A percentile compares a stretch with the other conserved stretches of the same genome.
Evolutionary conservation across 2,888 invertebrate genomes (phyloP).

Genomic region (Volucella inanis): DNA sequence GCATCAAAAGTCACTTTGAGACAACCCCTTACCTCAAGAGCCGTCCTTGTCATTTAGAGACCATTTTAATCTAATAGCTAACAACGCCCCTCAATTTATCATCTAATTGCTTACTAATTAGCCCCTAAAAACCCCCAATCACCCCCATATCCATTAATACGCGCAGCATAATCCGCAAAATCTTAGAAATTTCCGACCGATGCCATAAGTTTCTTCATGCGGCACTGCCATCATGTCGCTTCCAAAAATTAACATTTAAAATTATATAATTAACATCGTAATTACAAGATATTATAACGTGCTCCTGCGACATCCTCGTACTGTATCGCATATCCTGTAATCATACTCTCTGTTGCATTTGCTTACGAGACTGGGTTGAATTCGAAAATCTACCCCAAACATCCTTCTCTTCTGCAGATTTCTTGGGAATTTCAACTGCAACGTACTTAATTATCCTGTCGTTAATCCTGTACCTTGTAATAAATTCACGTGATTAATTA

Average conservation of each 20-base stretch:
- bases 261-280: slow-evolving; percentile 60
- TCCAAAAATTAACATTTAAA: slow-evolving; percentile 53
- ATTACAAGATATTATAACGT: slow-evolving; percentile 57
- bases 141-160: no score
- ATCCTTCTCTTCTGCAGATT: slow-evolving; percentile 10
- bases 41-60: no score
- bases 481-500: slow-evolving; percentile 72
- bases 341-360: slow-evolving; percentile 42
- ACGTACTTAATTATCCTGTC: slow-evolving; percentile 67
- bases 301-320: neutral
- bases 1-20: no score
- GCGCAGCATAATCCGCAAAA: no score
- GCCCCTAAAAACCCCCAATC: no score
- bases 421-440: slow-evolving; percentile 50
- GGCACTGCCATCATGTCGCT: neutral
- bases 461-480: slow-evolving; percentile 62
- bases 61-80: no score
- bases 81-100: no score
- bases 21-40: no score
- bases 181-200: no score
- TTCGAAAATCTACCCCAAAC: slow-evolving; percentile 4
- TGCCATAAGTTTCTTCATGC: neutral
- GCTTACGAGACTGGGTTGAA: neutral
- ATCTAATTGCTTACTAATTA: no score
- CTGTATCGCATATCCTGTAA: slow-evolving; percentile 32